phyloP scores from a whole-genome alignment of 2,797 vertebrate genomes.

The Mus caroli region DNA sequence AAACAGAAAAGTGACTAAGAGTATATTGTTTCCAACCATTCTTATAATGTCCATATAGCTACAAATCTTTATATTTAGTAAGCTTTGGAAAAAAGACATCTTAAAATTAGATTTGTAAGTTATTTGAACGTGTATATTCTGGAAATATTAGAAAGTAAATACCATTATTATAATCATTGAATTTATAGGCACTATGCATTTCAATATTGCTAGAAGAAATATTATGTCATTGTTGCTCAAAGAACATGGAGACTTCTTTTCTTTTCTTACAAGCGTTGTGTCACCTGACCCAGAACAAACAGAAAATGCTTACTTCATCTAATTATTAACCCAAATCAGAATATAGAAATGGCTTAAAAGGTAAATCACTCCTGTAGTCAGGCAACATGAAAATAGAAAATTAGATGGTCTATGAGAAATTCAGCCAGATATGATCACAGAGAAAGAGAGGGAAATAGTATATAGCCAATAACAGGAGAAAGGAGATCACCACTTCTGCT shows the following conservation, averaged over 20 bases:
- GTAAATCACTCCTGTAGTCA: neutral
- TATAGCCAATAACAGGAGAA: no score
- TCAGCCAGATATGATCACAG: neutral
- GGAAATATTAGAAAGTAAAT: neutral
- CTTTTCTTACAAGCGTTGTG: neutral
- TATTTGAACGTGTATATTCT: neutral
- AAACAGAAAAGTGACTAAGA: neutral
- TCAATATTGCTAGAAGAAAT: neutral
- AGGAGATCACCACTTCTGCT: no score
- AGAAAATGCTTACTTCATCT: slow-evolving; percentile 34
- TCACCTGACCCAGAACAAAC: neutral
- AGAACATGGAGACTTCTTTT: neutral
- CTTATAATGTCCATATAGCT: neutral
- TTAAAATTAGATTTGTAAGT: neutral
- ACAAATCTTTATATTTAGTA: neutral
- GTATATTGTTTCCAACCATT: neutral
- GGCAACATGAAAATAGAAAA: rapidly evolving
- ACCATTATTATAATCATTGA: neutral
- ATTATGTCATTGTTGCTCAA: neutral
- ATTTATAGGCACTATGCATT: neutral
- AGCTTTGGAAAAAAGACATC: neutral
- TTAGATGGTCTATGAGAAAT: rapidly evolving
- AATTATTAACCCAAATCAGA: slow-evolving; percentile 65
- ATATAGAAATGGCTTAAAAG: slow-evolving; percentile 27
- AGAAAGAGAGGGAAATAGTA: no score